Evolutionary conservation across 1,140 invertebrate genomes (phyloP).

Genomic region (Platyscapa corneri): DNA sequence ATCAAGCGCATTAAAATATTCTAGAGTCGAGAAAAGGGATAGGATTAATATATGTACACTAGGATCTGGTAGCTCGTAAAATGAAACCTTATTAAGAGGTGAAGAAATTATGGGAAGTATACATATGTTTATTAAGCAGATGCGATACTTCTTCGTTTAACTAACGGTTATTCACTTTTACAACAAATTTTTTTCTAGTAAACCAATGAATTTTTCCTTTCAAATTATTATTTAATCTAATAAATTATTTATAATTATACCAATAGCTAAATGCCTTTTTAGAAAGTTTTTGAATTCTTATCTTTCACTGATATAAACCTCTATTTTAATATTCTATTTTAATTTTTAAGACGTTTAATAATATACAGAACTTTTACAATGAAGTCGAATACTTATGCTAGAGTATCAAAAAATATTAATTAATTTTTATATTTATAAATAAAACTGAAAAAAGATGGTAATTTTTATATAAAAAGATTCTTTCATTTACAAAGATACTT

Average conservation of each 20-base stretch:
- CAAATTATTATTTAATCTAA: background rate
- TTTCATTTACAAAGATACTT: too few species aligned
- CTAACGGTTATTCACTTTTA: background rate
- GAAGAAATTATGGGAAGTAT: slow-evolving; percentile 1
- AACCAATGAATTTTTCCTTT: background rate
- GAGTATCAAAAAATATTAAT: too few species aligned
- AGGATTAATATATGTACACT: slow-evolving; percentile 18
- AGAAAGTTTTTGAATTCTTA: too few species aligned
- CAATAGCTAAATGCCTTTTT: background rate
- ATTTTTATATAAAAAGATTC: too few species aligned
- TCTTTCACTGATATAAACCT: too few species aligned
- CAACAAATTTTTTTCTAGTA: background rate
- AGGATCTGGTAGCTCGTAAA: slow-evolving; percentile 48
- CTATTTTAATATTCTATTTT: too few species aligned
- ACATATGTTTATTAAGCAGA: slow-evolving; percentile 20
- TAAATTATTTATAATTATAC: background rate
- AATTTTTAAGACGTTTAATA: too few species aligned
- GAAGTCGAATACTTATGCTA: too few species aligned
- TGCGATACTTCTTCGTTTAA: background rate
- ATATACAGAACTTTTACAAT: too few species aligned
- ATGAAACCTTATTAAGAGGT: slow-evolving; percentile 60
- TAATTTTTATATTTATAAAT: too few species aligned
- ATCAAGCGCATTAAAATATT: background rate
- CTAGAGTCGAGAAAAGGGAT: background rate
- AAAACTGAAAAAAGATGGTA: too few species aligned